Evolutionary conservation across 2,113 vertebrate species (phyloP).

Genomic region (Scomber scombrus): DNA sequence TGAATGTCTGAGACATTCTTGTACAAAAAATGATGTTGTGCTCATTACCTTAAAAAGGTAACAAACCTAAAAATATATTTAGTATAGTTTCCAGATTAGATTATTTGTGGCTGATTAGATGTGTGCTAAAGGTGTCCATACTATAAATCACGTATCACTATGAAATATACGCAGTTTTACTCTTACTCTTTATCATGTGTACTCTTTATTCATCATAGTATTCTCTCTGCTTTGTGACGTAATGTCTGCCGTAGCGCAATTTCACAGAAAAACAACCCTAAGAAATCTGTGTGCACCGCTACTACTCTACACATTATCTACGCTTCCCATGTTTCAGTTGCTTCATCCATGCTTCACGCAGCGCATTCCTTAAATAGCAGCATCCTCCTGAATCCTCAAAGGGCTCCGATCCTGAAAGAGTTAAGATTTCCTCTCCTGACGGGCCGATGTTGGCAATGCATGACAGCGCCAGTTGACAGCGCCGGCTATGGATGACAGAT

Average conservation of each 20-base stretch:
- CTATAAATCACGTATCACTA: too few species aligned
- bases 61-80: too few species aligned
- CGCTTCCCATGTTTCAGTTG: constrained; percentile 53
- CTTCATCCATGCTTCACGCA: constrained; percentile 57
- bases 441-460: constrained; percentile 80
- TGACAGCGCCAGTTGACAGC: constrained; percentile 84
- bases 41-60: too few species aligned
- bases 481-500: constrained; percentile 86
- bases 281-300: constrained; percentile 39
- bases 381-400: constrained; percentile 67
- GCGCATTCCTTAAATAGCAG: constrained; percentile 75
- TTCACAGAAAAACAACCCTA: constrained; percentile 26
- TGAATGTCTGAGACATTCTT: too few species aligned
- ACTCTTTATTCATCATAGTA: too few species aligned
- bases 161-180: neutral
- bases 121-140: too few species aligned
- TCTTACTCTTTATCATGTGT: neutral
- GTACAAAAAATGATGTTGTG: too few species aligned
- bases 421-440: constrained; percentile 79
- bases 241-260: constrained; percentile 20
- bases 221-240: neutral
- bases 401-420: constrained; percentile 69
- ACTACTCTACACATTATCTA: constrained; percentile 52
- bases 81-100: neutral
- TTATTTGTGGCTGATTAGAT: neutral